phyloP scores from a whole-genome alignment of 53 echinoderm and acorn worm genomes.

The Astropecten irregularis region DNA sequence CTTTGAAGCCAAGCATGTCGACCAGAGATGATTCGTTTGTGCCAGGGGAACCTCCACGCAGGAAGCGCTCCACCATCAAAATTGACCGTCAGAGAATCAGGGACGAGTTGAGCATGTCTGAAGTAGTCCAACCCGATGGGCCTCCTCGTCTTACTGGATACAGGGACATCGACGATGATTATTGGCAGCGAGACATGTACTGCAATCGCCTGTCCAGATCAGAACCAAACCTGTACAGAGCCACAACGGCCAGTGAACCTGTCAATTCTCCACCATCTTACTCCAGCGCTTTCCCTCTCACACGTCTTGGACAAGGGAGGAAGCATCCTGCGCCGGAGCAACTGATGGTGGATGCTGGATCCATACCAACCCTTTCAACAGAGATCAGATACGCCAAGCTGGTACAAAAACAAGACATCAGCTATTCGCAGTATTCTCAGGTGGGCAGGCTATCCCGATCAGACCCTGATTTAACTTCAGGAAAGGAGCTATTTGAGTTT shows the following conservation, averaged over 20 bases:
- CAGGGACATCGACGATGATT: conserved; percentile 13
- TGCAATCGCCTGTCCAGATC: conserved; percentile 28
- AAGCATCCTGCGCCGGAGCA: conserved; percentile 14
- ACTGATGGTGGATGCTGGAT: conserved; percentile 33
- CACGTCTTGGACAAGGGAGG: background rate
- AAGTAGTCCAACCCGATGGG: conserved; percentile 43
- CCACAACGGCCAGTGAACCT: background rate
- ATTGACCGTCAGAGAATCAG: conserved; percentile 49
- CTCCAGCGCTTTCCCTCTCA: conserved; percentile 23
- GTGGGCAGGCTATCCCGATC: conserved; percentile 12
- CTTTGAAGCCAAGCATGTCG: conserved; percentile 7
- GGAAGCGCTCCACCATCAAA: conserved; percentile 25
- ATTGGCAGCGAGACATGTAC: conserved; percentile 1
- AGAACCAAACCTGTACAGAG: conserved; percentile 30
- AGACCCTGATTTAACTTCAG: conserved; percentile 14
- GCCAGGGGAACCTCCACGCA: conserved; percentile 28
- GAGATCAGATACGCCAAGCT: conserved; percentile 46
- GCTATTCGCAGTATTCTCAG: conserved; percentile 2
- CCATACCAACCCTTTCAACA: conserved; percentile 20
- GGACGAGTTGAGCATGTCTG: conserved; percentile 65
- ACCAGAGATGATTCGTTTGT: conserved; percentile 1
- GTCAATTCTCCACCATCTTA: conserved; percentile 24
- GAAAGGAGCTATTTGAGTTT: conserved; percentile 10
- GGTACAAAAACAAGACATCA: conserved; percentile 18
- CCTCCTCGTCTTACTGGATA: conserved; percentile 60